Base-by-base conservation (phyloP, 1,140 invertebrate species). In the Acyrthosiphon pisum region DNA sequence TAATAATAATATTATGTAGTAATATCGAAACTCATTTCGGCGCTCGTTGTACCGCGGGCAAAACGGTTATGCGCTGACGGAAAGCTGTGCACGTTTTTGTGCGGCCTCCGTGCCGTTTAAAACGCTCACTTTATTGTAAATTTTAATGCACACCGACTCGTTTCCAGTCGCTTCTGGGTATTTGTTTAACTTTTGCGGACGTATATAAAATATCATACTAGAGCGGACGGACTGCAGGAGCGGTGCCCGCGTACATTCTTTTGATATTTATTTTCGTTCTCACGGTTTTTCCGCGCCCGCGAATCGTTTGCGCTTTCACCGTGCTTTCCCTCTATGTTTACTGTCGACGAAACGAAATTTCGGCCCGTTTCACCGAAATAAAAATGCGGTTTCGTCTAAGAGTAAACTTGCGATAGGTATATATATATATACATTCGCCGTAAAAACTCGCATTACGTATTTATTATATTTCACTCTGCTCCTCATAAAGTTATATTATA, bases 261-360 rank as follows among this genome's bases (percentile, higher is more conserved):
- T 89, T 89, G 41, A 89, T 50, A 20, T 89, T 89, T 48, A 53
- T 50, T 89, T 88, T 53, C 87, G 11, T 53, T 53, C 48, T 35
- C 48, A 3, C 46, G 30, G 44, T 30, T 35, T 88, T 50, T 87
- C 20, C n/a, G 50, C 11, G 3, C 46, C 35, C 2, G 46, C 11
- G 2, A 88, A 35, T n/a, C 30, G 86, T 48, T 88, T 35, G 46
- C 86, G n/a, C n/a, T 88, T 48, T 88, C 26, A 3, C 35, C 30
- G 8, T 50, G 48, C 48, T 88, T 53, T 88, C 53, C 87, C 53
- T 53, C 35, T 88, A 35, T 50, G 87, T 88, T 88, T 50, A 50
- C 87, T 88, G 20, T 53, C 46, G 18, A 8, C n/a, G 53, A 53
- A 53, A 89, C 35, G n/a, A 35, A 53, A 89, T 89, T 89, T 89